A percentile compares a stretch with the other conserved stretches of the same genome.
Evolutionary conservation across 2,113 vertebrate genomes (phyloP).

Genomic region (Rhabdomys dilectus): DNA sequence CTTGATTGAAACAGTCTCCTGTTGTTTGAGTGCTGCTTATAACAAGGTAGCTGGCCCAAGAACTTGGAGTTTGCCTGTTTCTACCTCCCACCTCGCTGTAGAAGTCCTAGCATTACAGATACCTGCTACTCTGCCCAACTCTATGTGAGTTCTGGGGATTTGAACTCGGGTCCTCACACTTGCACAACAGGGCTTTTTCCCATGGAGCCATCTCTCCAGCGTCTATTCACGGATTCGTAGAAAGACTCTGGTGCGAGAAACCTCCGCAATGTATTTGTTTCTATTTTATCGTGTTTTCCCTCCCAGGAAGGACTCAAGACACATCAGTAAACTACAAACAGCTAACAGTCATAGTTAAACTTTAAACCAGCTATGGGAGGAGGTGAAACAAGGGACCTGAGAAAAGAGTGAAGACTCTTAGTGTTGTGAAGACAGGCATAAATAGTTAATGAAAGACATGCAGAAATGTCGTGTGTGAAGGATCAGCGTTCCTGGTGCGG

Average conservation of each 20-base stretch:
- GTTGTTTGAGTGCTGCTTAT: neutral
- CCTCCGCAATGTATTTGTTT: constrained; percentile 23
- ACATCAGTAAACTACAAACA: constrained; percentile 29
- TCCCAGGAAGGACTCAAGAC: constrained; percentile 33
- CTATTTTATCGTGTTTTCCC: neutral
- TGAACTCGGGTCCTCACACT: neutral
- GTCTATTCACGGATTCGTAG: neutral
- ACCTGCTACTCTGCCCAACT: neutral
- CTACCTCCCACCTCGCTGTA: neutral
- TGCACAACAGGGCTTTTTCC: neutral
- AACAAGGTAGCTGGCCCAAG: neutral
- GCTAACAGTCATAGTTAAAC: neutral
- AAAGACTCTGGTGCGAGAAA: neutral
- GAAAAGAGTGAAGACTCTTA: neutral
- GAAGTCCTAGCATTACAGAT: neutral
- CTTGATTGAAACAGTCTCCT: neutral
- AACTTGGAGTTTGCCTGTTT: neutral
- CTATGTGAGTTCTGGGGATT: neutral
- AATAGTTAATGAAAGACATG: constrained; percentile 28
- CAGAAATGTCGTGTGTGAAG: neutral
- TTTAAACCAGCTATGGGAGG: neutral
- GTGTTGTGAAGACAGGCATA: neutral
- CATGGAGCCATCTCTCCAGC: neutral
- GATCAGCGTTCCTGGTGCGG: neutral
- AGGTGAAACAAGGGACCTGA: neutral